Conservation (phyloP, 2,888 invertebrate species). For the Hedychridium roseum region DNA sequence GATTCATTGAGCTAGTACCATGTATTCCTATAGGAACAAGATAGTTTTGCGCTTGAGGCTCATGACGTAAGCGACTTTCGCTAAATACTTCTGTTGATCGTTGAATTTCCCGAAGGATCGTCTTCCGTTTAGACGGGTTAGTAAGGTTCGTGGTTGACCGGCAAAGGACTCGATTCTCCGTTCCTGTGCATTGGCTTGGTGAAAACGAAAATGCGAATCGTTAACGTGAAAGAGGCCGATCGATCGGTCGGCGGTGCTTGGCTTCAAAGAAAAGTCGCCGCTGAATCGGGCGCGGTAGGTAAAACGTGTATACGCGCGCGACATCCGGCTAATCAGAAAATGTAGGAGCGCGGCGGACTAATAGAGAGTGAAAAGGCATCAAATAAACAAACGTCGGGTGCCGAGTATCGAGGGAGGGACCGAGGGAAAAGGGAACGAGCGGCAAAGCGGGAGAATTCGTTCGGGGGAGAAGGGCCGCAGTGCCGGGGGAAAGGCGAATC, state of each 20-base stretch:
- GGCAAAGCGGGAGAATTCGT: slow-evolving; percentile 13
- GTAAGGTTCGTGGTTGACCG: not conserved
- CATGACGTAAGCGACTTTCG: no score
- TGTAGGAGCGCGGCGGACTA: slow-evolving; percentile 61
- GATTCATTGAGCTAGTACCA: no score
- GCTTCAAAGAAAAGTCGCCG: slow-evolving; percentile 53
- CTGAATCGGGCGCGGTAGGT: slow-evolving; percentile 47
- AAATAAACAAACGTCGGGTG: slow-evolving; percentile 61
- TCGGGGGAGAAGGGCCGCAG: slow-evolving; percentile 2
- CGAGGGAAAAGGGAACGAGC: slow-evolving; percentile 19
- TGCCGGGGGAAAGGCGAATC: slow-evolving; percentile 4
- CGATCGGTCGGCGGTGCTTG: slow-evolving; percentile 49
- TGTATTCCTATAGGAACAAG: no score
- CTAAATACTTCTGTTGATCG: no score
- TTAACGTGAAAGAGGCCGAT: slow-evolving; percentile 28
- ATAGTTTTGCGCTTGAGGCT: no score
- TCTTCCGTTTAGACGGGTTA: no score
- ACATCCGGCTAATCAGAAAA: slow-evolving; percentile 62
- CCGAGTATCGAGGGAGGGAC: slow-evolving; percentile 27
- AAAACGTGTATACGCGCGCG: slow-evolving; percentile 49
- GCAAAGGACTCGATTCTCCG: slow-evolving; percentile 24
- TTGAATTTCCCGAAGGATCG: no score
- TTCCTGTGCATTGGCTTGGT: slow-evolving; percentile 39
- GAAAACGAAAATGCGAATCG: slow-evolving; percentile 43
- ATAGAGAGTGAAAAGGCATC: slow-evolving; percentile 64